These are phyloP conservation scores for Gari tellinella DNA, from an alignment of 2,888 invertebrate genomes.

Conservation along the genomic window DNA sequence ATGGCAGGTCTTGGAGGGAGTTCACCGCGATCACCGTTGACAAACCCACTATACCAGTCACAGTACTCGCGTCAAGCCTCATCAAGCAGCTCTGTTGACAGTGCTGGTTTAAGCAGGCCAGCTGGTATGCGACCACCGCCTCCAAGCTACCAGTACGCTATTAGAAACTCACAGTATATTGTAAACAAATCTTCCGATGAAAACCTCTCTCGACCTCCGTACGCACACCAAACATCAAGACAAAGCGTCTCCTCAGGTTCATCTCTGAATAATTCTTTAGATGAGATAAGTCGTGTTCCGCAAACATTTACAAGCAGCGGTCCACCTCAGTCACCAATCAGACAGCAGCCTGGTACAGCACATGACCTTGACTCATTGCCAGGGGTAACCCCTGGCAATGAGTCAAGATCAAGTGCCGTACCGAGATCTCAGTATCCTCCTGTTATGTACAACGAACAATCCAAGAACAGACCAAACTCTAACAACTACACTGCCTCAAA, in stretches of 20 bases:
- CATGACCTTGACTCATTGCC: not conserved
- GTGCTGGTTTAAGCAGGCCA: conserved; percentile 19
- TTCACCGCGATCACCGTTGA: conserved; percentile 13
- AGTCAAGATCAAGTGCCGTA: too few species aligned
- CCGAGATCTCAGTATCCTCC: too few species aligned
- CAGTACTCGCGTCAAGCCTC: conserved; percentile 37
- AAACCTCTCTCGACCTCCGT: not conserved
- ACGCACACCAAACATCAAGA: too few species aligned
- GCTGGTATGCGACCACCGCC: conserved; percentile 42
- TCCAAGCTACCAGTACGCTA: conserved; percentile 56
- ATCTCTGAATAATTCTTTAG: conserved; percentile 44
- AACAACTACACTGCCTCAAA: too few species aligned
- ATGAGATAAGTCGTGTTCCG: conserved; percentile 30
- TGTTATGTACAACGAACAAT: too few species aligned
- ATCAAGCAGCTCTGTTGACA: conserved; percentile 47
- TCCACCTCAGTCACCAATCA: not conserved
- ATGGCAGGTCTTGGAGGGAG: conserved; percentile 17
- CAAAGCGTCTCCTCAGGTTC: conserved; percentile 38
- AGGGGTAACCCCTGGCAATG: not conserved
- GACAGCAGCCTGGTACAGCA: not conserved
- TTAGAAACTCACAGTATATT: conserved; percentile 42
- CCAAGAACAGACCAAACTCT: too few species aligned
- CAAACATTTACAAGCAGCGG: too few species aligned
- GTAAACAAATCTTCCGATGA: conserved; percentile 6
- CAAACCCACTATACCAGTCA: conserved; percentile 12